Conservation (phyloP, 2,888 invertebrate genomes). For the Gordius sp. region DNA sequence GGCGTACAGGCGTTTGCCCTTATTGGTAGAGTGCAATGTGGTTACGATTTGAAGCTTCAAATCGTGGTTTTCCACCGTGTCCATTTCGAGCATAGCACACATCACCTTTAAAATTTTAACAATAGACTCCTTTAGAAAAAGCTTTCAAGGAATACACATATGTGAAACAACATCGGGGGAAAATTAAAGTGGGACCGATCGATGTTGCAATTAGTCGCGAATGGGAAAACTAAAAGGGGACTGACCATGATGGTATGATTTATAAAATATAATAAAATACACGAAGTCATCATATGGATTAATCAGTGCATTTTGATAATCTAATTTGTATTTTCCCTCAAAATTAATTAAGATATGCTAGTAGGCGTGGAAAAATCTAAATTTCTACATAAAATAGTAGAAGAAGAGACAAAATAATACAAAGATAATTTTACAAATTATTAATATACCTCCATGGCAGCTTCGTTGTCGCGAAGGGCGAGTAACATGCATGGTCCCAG, state of each 20-base stretch:
- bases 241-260: no score
- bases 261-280: no score
- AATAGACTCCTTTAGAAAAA: background rate
- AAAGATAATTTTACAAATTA: conserved; percentile 16
- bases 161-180: no score
- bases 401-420: background rate
- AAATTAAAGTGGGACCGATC: no score
- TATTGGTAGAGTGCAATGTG: conserved; percentile 43
- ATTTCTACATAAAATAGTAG: background rate
- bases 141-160: no score
- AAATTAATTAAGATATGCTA: background rate
- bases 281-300: no score
- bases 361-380: background rate
- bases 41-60: conserved; percentile 42
- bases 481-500: conserved; percentile 44
- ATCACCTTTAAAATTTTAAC: conserved; percentile 32
- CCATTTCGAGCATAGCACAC: conserved; percentile 50
- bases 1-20: conserved; percentile 42
- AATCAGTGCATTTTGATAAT: no score
- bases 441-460: conserved; percentile 28
- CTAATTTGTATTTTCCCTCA: no score
- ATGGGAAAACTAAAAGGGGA: no score
- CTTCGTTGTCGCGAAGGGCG: conserved; percentile 39
- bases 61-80: conserved; percentile 37
- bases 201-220: no score